These are phyloP conservation scores for Nothocercus julius DNA, from an alignment of 2,113 vertebrate genomes.

Conservation along the genomic window DNA sequence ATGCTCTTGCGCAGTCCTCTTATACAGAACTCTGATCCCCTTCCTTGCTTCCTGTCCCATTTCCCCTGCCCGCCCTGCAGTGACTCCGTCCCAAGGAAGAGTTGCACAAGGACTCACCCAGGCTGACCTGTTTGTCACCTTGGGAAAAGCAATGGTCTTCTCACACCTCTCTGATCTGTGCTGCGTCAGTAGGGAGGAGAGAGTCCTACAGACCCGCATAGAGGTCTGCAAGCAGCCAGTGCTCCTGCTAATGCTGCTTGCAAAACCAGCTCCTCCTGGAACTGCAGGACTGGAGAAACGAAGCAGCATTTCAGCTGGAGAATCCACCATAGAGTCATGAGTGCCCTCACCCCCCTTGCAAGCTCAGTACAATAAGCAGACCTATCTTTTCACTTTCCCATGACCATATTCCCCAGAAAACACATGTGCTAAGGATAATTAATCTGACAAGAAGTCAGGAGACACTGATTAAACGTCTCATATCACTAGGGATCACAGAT, in stretches of 20 bases:
- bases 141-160: neutral
- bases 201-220: neutral
- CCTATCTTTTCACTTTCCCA: conserved; percentile 28
- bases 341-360: neutral
- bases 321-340: accelerated
- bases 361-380: neutral
- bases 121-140: neutral
- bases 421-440: neutral
- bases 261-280: neutral
- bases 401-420: conserved; percentile 7
- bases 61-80: accelerated
- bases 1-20: neutral
- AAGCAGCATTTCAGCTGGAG: accelerated
- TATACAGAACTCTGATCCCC: neutral
- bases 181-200: accelerated
- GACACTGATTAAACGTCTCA: neutral
- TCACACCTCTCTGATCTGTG: accelerated
- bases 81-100: accelerated
- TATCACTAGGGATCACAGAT: conserved; percentile 11
- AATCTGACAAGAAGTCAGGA: conserved; percentile 58
- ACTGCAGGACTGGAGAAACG: neutral
- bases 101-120: neutral
- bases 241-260: neutral
- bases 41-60: neutral
- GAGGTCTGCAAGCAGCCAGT: accelerated